Percentiles rank a stretch among this genome's conserved stretches.
Conservation (phyloP, 2,888 invertebrate species). For the Priocnemis perturbator region DNA sequence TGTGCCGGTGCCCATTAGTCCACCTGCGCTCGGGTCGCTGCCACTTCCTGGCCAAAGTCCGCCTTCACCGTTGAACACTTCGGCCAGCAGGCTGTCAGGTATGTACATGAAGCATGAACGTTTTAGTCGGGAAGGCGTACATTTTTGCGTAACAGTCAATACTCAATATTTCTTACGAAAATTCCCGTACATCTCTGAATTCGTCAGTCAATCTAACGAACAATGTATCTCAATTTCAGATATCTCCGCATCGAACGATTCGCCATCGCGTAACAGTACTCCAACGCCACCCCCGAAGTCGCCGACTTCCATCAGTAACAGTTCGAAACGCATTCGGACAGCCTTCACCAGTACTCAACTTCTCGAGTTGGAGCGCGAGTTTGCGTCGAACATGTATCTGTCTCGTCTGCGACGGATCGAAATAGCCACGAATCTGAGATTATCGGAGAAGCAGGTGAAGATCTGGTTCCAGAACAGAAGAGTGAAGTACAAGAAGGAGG, state of each 20-base stretch:
- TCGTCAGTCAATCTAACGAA: neutral
- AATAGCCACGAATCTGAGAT: constrained; percentile 90
- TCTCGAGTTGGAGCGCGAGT: constrained; percentile 87
- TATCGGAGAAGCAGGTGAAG: constrained; percentile 96
- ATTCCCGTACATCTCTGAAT: too few species aligned
- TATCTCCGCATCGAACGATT: constrained; percentile 72
- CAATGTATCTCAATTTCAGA: constrained; percentile 53
- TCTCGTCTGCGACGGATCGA: constrained; percentile 93
- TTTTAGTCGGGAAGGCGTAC: neutral
- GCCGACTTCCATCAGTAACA: constrained; percentile 75
- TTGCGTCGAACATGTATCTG: constrained; percentile 92
- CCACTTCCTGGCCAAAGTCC: constrained; percentile 63
- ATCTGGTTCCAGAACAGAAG: constrained; percentile 97
- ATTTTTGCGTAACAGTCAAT: neutral
- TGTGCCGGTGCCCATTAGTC: constrained; percentile 57
- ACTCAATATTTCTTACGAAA: too few species aligned
- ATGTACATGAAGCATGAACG: constrained; percentile 25
- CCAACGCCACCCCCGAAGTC: constrained; percentile 76
- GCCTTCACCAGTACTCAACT: constrained; percentile 94
- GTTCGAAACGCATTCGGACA: constrained; percentile 92
- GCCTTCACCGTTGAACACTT: constrained; percentile 63
- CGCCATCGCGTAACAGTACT: constrained; percentile 73
- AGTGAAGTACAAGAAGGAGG: constrained; percentile 95
- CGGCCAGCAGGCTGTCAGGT: constrained; percentile 64
- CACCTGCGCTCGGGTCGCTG: constrained; percentile 50